Evolutionary conservation across 2,888 invertebrate species (phyloP).

Genomic region (Meiosimyza decipiens): DNA sequence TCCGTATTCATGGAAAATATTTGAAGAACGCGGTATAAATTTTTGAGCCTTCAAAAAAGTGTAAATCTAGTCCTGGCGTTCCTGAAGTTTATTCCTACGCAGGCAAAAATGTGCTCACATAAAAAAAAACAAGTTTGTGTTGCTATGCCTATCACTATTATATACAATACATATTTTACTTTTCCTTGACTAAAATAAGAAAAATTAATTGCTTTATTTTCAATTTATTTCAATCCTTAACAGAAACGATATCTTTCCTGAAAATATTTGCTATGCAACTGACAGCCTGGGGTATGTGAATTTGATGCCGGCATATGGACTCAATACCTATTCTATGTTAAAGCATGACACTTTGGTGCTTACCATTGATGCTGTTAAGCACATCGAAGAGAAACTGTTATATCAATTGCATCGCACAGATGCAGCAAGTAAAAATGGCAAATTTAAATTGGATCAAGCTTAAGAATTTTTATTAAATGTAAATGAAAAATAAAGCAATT

Average conservation of each 20-base stretch:
- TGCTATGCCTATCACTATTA: no score
- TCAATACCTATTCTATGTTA: slow-evolving; percentile 96
- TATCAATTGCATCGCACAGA: slow-evolving; percentile 75
- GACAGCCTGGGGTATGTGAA: slow-evolving; percentile 84
- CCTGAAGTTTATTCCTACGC: no score
- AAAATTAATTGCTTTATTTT: neutral
- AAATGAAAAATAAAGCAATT: neutral
- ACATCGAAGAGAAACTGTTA: slow-evolving; percentile 83
- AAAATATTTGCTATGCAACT: slow-evolving; percentile 87
- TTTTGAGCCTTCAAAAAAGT: no score
- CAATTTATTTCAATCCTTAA: slow-evolving; percentile 23
- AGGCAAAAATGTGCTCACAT: no score
- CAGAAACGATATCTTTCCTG: slow-evolving; percentile 81
- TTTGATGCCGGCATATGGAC: slow-evolving; percentile 94
- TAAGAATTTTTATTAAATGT: slow-evolving; percentile 43
- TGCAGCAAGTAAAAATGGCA: slow-evolving; percentile 61
- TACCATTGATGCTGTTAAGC: slow-evolving; percentile 84
- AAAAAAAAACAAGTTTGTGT: no score
- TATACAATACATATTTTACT: no score
- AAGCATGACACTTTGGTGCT: slow-evolving; percentile 94
- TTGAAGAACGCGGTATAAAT: no score
- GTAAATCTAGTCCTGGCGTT: no score
- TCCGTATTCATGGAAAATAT: no score
- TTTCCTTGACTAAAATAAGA: neutral
- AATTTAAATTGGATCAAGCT: slow-evolving; percentile 74